These are phyloP conservation scores for Sinhomidia bicolor DNA, from an alignment of 2,888 invertebrate genomes.

Conservation along the genomic window DNA sequence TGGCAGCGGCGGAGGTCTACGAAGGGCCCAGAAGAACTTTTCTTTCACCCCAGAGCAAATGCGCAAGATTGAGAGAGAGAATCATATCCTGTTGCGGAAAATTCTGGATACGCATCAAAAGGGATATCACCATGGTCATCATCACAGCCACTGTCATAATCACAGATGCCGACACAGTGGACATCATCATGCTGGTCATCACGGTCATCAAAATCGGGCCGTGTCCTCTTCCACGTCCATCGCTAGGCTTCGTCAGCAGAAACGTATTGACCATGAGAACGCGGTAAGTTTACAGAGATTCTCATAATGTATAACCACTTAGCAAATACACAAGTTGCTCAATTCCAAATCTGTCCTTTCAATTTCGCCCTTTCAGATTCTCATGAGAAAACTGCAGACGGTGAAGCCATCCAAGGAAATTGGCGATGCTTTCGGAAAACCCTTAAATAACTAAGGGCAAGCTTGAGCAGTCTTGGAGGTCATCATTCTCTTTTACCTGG, in stretches of 20 bases:
- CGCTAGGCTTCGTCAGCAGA: constrained; percentile 83
- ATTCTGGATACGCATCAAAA: constrained; percentile 82
- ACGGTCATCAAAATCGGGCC: constrained; percentile 69
- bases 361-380: constrained; percentile 60
- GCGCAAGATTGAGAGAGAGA: constrained; percentile 82
- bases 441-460: constrained; percentile 5
- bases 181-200: constrained; percentile 60
- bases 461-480: neutral
- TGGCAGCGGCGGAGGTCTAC: neutral
- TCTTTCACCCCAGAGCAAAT: constrained; percentile 83
- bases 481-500: neutral
- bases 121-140: constrained; percentile 58
- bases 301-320: neutral
- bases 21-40: constrained; percentile 81
- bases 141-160: constrained; percentile 34
- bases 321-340: too few relatives aligned
- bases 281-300: constrained; percentile 81
- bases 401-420: constrained; percentile 76
- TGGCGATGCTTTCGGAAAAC: constrained; percentile 61
- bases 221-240: constrained; percentile 82
- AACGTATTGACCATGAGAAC: constrained; percentile 83
- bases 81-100: constrained; percentile 82
- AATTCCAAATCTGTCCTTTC: neutral
- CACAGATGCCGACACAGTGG: constrained; percentile 8
- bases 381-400: constrained; percentile 73